Base-by-base conservation (phyloP, 2,797 vertebrate species). In the Cossypha dichroa region DNA sequence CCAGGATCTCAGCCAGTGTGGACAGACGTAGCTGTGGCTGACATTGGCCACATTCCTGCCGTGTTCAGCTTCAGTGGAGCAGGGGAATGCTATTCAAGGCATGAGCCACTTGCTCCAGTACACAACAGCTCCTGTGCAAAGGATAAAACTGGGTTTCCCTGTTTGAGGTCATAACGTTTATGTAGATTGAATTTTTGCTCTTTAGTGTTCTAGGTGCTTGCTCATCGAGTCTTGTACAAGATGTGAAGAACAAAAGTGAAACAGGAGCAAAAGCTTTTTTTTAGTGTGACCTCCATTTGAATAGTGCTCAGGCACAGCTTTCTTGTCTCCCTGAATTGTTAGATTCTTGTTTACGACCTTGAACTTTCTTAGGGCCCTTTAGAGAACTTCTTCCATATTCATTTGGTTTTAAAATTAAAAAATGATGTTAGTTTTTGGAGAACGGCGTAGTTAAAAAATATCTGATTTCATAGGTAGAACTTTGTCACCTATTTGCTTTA, bases 1-100 rank as follows among this genome's bases (percentile, higher is more conserved):
- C 5, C 15, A 9, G n/a, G 28, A 6, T 77, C 41, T 88, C 3
- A 0, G 31, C 2, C 28, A 15, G 9, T 0, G 5, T 69, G 56
- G 52, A 15, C 38, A 73, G 15, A 40, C 0, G 0, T 34, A 25
- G 51, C 48, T 28, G 85, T 41, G 84, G 29, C 58, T 66, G 17
- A 6, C 29, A 0, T 0, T 38, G 88, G 74, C 73, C 40, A 4
- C 54, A 2, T 93, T 92, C 85, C 92, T 88, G 60, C 83, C 1
- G 0, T 16, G 62, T 36, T 51, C 3, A 0, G 82, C 79, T 60
- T 56, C 56, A 21, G 15, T 11, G 45, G 74, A 82, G 51, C 4
- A 1, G n/a, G 51, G 79, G 29, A 93, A 79, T 90, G 90, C 66
- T 73, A 21, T 76, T 79, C 76, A 76, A 45, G 69, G 80, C 74